Base-by-base conservation (phyloP, 1,140 invertebrate species). In the Phymastichus coffea region DNA sequence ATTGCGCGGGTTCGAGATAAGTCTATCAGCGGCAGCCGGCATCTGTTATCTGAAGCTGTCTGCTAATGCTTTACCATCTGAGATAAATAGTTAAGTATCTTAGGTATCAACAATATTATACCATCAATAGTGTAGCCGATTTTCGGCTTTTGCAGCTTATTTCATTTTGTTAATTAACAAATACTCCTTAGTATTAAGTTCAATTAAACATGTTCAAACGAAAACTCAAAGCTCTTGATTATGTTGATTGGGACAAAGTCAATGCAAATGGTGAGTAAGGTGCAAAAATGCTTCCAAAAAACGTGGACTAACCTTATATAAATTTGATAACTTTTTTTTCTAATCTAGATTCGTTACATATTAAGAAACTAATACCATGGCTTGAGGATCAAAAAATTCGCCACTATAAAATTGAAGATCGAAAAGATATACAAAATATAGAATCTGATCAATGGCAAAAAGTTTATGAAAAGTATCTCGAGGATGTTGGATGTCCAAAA, bases 331-430 rank as follows among this genome's bases (percentile, higher is more conserved):
- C n/a, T n/a, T 43, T 23, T 55, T 3, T 25, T 41, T 15, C 62
- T 72, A 76, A n/a, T n/a, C 64, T 73, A 95, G 93, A 94, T 81
- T 83, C 87, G 66, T 84, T 86, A 59, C 84, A 91, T 66, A 89
- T 94, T 71, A 85, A 89, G 49, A 90, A 87, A 68, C 79, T 94
- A 25, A 83, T 97, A 17, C 71, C 91, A 1, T 98, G 95, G 95
- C 71, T 98, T 22, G 95, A 98, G 80, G 92, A 96, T 75, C 93
- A 96, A 74, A 95, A 94, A 79, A 95, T 97, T 65, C 86, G 94
- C 15, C 86, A 90, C 67, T 94, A 94, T 68, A 88, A 88, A 67
- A 90, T 94, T 57, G 91, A 95, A 74, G 89, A 94, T 58, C 80
- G 93, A 20, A 85, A 84, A 61, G 80, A 77, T 1, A 73, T 98